phyloP scores from a whole-genome alignment of 1,140 invertebrate species.

The Ceratina australensis region DNA sequence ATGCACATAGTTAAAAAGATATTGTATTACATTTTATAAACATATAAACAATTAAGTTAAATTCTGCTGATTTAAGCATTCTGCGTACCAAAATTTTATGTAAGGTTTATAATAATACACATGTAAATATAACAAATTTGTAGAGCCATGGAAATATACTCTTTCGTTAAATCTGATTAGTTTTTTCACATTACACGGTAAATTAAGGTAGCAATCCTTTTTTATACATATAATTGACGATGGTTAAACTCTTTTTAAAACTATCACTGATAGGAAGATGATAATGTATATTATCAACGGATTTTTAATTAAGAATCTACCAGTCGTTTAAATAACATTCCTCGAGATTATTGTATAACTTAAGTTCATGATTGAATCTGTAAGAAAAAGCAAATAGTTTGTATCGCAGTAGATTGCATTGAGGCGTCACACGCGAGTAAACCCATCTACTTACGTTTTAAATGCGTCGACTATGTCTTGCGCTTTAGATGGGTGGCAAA shows the following conservation, averaged over 20 bases:
- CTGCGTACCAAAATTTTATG: background rate
- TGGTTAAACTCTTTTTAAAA: background rate
- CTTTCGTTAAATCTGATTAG: background rate
- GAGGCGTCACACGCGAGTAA: slow-evolving; percentile 65
- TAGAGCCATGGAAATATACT: background rate
- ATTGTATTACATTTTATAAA: background rate
- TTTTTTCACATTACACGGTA: background rate
- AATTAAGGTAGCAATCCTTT: slow-evolving; percentile 7
- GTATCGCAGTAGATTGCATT: too few relatives aligned
- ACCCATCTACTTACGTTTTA: slow-evolving; percentile 81
- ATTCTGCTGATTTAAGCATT: too few relatives aligned
- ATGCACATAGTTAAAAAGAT: background rate
- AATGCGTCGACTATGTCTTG: slow-evolving; percentile 84
- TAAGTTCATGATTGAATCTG: slow-evolving; percentile 78
- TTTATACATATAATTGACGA: background rate
- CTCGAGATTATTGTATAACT: slow-evolving; percentile 79
- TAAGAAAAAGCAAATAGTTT: slow-evolving; percentile 51
- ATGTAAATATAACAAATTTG: background rate
- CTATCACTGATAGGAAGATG: background rate
- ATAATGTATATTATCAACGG: slow-evolving; percentile 11
- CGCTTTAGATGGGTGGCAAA: slow-evolving; percentile 89
- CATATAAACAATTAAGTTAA: background rate
- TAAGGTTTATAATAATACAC: background rate
- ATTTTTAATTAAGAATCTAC: slow-evolving; percentile 47
- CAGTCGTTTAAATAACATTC: slow-evolving; percentile 79